Base-by-base conservation (phyloP, 2,113 vertebrate species). In the Proteles cristata region DNA sequence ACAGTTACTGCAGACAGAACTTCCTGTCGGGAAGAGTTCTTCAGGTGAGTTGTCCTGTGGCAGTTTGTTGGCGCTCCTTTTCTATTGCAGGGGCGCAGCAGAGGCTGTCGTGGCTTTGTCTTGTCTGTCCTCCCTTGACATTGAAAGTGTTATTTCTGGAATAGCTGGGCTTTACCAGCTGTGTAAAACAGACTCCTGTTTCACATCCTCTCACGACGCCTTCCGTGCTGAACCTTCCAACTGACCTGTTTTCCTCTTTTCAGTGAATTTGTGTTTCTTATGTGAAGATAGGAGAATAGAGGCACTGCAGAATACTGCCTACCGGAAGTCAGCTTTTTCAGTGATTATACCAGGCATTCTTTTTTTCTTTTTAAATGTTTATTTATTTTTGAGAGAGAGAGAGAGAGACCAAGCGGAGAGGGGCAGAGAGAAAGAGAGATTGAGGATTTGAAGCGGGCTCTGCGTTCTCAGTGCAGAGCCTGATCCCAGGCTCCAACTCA, bases 1-100 rank as follows among this genome's bases (percentile, higher is more conserved):
- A 98, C 86, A 98, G 82, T 91, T 99, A 99, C 98, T 99, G 99
- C 99, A 99, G 99, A 97, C 99, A 99, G 71, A 99, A 99, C 98
- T 99, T 99, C 50, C 98, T 99, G 97, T 99, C 99, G 0, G 99
- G 98, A 95, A 99, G 99, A 95, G 99, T 99, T 58, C 98, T 99
- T 96, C 99, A 99, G 99, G 99, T 99, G 94, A 97, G 97, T 95
- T 19, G 0, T 58, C 61, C 58, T 69, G 2, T 35, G 53, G n/a
- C 33, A 11, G 2, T 83, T 43, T 35, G 65, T 58, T 88, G 55
- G 86, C 63, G 33, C 71, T 93, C n/a, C 0, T 94, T 76, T 77
- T 31, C 74, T 35, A 23, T 43, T 26, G 25, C n/a, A 23, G 71
- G 31, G 21, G 58, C 12, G 16, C 12, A 2, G 31, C 19, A 68